Evolutionary conservation across 2,888 invertebrate species (phyloP).

Genomic region (Brachyopa scutellaris): DNA sequence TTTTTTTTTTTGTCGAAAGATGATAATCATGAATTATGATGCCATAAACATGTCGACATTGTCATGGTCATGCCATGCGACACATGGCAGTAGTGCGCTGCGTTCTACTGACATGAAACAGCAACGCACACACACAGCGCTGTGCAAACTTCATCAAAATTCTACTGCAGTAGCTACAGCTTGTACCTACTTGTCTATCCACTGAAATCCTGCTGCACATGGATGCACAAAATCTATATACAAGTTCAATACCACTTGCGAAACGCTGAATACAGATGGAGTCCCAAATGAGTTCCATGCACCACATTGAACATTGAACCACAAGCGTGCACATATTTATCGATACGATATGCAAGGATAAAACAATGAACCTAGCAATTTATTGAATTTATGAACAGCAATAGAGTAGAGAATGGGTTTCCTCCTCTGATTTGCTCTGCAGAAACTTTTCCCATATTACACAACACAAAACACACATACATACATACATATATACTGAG

Average conservation of each 20-base stretch:
- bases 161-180: conserved; percentile 22
- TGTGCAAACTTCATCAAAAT: conserved; percentile 45
- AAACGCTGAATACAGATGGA: conserved; percentile 62
- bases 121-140: conserved; percentile 13
- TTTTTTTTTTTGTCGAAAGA: no score
- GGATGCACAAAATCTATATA: conserved; percentile 33
- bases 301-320: conserved; percentile 58
- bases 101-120: conserved; percentile 44
- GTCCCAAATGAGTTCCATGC: conserved; percentile 66
- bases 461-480: no score
- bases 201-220: conserved; percentile 32
- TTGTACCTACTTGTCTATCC: not conserved
- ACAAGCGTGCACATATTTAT: conserved; percentile 59
- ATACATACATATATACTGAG: not conserved
- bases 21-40: conserved; percentile 45
- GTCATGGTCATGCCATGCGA: conserved; percentile 56
- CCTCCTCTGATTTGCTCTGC: conserved; percentile 15
- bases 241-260: conserved; percentile 63
- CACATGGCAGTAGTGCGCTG: conserved; percentile 45
- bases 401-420: conserved; percentile 18
- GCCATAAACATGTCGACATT: conserved; percentile 64
- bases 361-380: conserved; percentile 69
- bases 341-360: conserved; percentile 63
- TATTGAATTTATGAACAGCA: conserved; percentile 71
- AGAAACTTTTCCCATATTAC: conserved; percentile 23